These are phyloP conservation scores for Bubo scandiacus DNA, from an alignment of 2,113 vertebrate genomes.

Conservation along the genomic window DNA sequence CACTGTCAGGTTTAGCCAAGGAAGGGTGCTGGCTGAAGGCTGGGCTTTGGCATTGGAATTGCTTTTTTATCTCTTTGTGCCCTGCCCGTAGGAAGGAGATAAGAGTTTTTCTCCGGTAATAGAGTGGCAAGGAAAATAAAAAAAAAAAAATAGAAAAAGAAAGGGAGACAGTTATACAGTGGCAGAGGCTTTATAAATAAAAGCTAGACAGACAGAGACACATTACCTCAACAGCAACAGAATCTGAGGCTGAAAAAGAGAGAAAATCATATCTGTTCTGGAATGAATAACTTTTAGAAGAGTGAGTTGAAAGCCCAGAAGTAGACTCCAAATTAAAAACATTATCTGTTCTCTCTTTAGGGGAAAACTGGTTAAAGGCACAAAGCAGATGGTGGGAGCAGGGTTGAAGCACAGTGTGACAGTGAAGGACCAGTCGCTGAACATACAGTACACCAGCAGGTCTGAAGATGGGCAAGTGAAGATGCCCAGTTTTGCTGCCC, in stretches of 20 bases:
- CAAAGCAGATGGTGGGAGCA: not conserved
- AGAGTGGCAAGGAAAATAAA: not conserved
- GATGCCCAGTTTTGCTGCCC: not conserved
- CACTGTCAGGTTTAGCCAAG: not conserved
- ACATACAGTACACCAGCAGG: not conserved
- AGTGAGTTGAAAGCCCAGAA: not conserved
- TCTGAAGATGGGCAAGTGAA: not conserved
- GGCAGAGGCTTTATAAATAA: not conserved
- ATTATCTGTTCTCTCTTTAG: not conserved
- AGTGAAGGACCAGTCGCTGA: not conserved
- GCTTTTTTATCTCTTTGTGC: not conserved
- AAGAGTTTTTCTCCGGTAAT: not conserved
- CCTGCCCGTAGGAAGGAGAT: not conserved
- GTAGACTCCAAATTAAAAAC: not conserved
- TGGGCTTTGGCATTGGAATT: conserved; percentile 3
- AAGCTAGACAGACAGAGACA: not conserved
- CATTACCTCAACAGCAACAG: not conserved
- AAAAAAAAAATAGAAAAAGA: not conserved
- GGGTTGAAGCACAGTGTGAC: not conserved
- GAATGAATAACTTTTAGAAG: conserved; percentile 19
- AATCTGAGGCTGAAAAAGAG: not conserved
- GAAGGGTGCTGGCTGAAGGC: not conserved
- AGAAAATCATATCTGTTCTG: not conserved
- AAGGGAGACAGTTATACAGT: not conserved
- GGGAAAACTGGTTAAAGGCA: not conserved